Conservation (phyloP, 2,797 vertebrate species). For the Sebastes flavidus region DNA sequence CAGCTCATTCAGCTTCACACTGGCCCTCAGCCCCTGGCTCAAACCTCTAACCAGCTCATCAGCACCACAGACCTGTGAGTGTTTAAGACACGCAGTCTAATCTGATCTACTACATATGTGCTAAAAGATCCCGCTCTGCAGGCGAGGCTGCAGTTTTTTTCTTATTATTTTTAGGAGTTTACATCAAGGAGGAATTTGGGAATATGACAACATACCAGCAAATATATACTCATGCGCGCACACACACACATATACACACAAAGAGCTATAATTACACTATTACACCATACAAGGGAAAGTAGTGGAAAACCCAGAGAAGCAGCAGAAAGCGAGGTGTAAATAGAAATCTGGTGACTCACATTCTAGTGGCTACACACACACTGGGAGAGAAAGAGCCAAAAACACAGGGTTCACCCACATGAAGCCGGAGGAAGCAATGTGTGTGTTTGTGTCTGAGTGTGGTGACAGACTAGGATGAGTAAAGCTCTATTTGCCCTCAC, state of each 20-base stretch:
- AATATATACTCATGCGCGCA: not conserved
- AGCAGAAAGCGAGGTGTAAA: conserved; percentile 77
- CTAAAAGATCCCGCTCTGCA: conserved; percentile 30
- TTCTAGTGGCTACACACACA: conserved; percentile 72
- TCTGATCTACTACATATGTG: conserved; percentile 42
- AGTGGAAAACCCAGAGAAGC: conserved; percentile 76
- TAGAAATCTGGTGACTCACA: conserved; percentile 78
- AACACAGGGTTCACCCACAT: conserved; percentile 76
- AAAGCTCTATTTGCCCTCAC: conserved; percentile 47
- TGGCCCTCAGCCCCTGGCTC: conserved; percentile 32
- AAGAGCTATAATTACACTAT: conserved; percentile 69
- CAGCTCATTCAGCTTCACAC: conserved; percentile 42
- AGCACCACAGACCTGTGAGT: conserved; percentile 52
- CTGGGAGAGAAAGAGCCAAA: conserved; percentile 57
- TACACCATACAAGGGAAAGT: conserved; percentile 73
- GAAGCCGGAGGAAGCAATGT: conserved; percentile 65
- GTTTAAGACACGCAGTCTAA: conserved; percentile 47
- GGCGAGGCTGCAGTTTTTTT: conserved; percentile 21
- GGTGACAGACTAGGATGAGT: conserved; percentile 63
- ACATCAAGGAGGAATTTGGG: conserved; percentile 65
- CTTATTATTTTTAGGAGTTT: conserved; percentile 67
- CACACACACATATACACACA: conserved; percentile 25
- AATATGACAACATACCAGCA: conserved; percentile 67
- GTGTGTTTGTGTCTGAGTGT: conserved; percentile 54
- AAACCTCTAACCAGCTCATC: conserved; percentile 43